Conservation (phyloP, 2,797 vertebrate species). For the Pempheris klunzingeri region DNA sequence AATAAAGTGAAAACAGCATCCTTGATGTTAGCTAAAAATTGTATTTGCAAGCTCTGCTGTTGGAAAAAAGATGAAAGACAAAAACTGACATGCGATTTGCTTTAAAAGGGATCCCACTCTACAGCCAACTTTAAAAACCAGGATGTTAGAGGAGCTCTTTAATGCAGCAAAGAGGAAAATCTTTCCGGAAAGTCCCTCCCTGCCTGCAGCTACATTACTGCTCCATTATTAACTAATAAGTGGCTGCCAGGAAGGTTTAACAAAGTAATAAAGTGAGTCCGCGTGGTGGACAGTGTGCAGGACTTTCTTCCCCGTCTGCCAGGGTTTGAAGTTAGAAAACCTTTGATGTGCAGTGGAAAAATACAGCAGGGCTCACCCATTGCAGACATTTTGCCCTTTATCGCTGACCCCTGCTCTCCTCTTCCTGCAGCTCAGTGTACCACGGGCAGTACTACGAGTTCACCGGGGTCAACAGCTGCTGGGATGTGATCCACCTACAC, state of each 20-base stretch:
- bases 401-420: not conserved
- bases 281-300: not conserved
- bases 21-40: not conserved
- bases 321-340: not conserved
- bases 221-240: constrained; percentile 6
- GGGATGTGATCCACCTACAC: constrained; percentile 92
- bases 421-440: constrained; percentile 83
- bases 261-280: constrained; percentile 1
- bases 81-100: constrained; percentile 8
- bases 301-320: constrained; percentile 2
- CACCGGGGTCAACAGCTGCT: constrained; percentile 90
- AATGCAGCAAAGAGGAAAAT: constrained; percentile 5
- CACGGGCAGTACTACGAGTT: constrained; percentile 89
- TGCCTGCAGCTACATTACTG: not conserved
- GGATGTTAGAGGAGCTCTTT: not conserved
- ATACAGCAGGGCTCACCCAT: not conserved
- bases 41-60: not conserved
- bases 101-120: not conserved
- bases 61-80: not conserved
- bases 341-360: not conserved
- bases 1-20: not conserved
- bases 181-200: constrained; percentile 11
- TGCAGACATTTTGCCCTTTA: not conserved
- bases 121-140: constrained; percentile 2
- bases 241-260: not conserved